phyloP scores from a whole-genome alignment of 2,888 invertebrate species.

The Erynnis tages region DNA sequence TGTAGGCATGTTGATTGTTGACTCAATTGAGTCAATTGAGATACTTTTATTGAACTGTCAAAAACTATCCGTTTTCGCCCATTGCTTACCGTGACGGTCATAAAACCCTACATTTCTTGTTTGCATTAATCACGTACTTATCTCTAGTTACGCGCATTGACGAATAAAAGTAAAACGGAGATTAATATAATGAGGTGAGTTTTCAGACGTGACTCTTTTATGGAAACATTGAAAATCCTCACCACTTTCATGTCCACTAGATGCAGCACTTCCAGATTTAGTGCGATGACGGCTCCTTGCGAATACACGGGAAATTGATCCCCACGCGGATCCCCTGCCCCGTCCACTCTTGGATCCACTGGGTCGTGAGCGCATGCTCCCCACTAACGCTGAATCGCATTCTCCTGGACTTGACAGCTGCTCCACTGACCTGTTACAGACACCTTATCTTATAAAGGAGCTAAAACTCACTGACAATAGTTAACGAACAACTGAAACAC shows the following conservation, averaged over 20 bases:
- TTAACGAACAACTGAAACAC: background rate
- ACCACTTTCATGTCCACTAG: conserved; percentile 86
- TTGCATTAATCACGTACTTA: too few species aligned
- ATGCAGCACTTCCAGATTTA: conserved; percentile 84
- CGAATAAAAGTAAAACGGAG: too few species aligned
- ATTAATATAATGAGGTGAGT: too few species aligned
- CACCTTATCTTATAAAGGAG: background rate
- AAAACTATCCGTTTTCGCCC: too few species aligned
- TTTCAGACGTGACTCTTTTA: too few species aligned
- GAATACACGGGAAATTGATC: conserved; percentile 94
- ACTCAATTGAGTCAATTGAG: too few species aligned
- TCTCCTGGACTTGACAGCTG: conserved; percentile 91
- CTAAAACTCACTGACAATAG: too few species aligned
- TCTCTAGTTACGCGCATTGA: too few species aligned
- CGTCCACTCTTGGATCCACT: conserved; percentile 70
- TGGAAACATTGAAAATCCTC: conserved; percentile 41
- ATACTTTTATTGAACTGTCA: too few species aligned
- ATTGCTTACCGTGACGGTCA: too few species aligned
- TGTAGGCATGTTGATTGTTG: too few species aligned
- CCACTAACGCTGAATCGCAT: conserved; percentile 83
- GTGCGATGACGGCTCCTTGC: conserved; percentile 92
- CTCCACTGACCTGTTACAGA: conserved; percentile 85
- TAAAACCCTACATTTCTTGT: too few species aligned
- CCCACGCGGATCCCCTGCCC: conserved; percentile 91
- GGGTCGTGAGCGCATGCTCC: conserved; percentile 64